Evolutionary conservation across 2,797 vertebrate genomes (phyloP), one percentile per base, ranked within the genome.

Genomic region (Gallinago stenura): DNA sequence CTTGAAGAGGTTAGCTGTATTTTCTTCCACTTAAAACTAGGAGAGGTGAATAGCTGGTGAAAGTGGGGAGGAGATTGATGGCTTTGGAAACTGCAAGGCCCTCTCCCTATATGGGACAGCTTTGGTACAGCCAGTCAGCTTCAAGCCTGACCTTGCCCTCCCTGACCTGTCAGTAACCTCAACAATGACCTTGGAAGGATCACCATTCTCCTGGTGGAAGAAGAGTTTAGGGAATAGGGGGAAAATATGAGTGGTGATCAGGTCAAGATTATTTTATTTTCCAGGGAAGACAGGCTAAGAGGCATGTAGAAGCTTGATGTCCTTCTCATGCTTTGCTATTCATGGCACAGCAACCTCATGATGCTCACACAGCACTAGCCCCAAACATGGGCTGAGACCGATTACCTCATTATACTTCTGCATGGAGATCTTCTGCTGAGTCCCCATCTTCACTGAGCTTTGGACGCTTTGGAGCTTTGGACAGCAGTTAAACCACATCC

Each of bases 51-150:
- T 83, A 75, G 94, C 58, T 86, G 89, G 69, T 90, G 57, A 85
- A 95, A 90, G 65, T 58, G 66, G 56, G 68, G 60, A 96, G 77
- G 78, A 97, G 95, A 95, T 45, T 92, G 94, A 95, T 95, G n/a
- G 30, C 83, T 96, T 89, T 95, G 75, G 90, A 96, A 96, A 93
- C 50, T 90, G 72, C 91, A 91, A 39, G 22, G 60, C 66, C 72
- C 45, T 72, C 83, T 96, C 22, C 6, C 89, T 79, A 56, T 72
- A 71, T 57, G 65, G 73, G 78, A 84, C 83, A 92, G 94, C 81
- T 93, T 87, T 92, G 87, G 70, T 80, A 89, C 51, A 83, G 56
- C 20, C 51, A 95, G 79, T 28, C n/a, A 28, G 62, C 64, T 91
- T 89, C 83, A 86, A 83, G 86, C 30, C 87, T 93, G 80, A 91